Percentiles rank a stretch among this genome's conserved stretches.
phyloP scores from a whole-genome alignment of 2,113 vertebrate species.

The Carassius gibelio region DNA sequence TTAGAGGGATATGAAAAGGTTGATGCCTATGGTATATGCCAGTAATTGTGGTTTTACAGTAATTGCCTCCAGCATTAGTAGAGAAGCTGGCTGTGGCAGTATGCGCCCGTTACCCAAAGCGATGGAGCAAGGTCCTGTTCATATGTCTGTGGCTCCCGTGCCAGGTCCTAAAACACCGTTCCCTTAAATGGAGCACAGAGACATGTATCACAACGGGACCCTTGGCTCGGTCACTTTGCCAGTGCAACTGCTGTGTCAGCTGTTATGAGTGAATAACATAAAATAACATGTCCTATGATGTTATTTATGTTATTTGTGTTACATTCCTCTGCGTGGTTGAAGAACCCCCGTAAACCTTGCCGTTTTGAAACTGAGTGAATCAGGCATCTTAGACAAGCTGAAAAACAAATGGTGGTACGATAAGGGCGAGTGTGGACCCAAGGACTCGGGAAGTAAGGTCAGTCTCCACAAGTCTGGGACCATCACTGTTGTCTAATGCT shows the following conservation, averaged over 20 bases:
- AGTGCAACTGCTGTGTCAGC: constrained; percentile 93
- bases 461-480: constrained; percentile 92
- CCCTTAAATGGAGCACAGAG: constrained; percentile 76
- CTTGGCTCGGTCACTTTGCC: constrained; percentile 91
- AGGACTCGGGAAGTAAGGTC: constrained; percentile 99
- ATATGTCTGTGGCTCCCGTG: constrained; percentile 82
- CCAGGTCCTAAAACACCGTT: constrained; percentile 60
- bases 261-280: constrained; percentile 99
- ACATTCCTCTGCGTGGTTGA: constrained; percentile 84
- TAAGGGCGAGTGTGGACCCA: constrained; percentile 99
- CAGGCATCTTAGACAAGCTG: constrained; percentile 99
- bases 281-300: constrained; percentile 99
- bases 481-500: constrained; percentile 80
- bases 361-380: constrained; percentile 99
- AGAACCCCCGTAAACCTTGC: constrained; percentile 99
- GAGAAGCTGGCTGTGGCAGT: constrained; percentile 85
- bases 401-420: constrained; percentile 99
- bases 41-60: constrained; percentile 92
- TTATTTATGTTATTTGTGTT: constrained; percentile 99
- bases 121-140: constrained; percentile 91
- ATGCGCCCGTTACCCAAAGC: constrained; percentile 95
- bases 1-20: constrained; percentile 1
- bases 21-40: constrained; percentile 58
- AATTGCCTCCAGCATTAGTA: constrained; percentile 79
- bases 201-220: constrained; percentile 87